Base-by-base conservation (phyloP, 2,797 vertebrate genomes). In the Cynodonichthys magdalenae region DNA sequence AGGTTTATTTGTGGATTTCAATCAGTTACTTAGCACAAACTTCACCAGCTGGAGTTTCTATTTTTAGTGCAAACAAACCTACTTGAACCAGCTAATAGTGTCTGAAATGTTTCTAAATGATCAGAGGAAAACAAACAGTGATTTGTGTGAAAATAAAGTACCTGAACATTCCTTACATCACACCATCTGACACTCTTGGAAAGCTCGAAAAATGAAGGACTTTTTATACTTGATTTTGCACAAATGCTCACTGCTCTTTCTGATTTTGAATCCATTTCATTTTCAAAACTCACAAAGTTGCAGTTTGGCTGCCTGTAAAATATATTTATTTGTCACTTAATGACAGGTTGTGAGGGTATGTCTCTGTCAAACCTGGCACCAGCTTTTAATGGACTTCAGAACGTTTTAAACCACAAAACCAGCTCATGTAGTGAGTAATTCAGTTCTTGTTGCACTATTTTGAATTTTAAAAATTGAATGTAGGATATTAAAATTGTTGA, bases 51-150 rank as follows among this genome's bases (percentile, higher is more conserved):
- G 36, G 29, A 24, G 47, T 59, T 14, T 58, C 42, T 19, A 11
- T 20, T 27, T 53, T 20, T 34, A 44, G 17, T 34, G 14, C 12
- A 48, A 12, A 2, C 15, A n/a, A 18, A 17, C 5, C 2, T 36
- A 24, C 15, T 19, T 48, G 6, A 56, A 52, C 12, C 18, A n/a
- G 19, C 18, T 55, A 46, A 50, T 11, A 20, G 49, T 44, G 20
- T 45, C 45, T 56, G 19, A 36, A 48, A 49, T 24, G 7, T 47
- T 65, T 62, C 14, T 17, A 27, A 41, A 29, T 51, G 46, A 47
- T 55, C 27, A 53, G 7, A 66, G 50, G 31, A 42, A 50, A 34
- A 18, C 15, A 17, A 18, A 47, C 36, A 9, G 10, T 12, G 15
- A 19, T 52, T 3, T 34, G 36, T 2, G 11, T 39, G 11, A 31